Conservation (phyloP, 2,888 invertebrate genomes). For the Lasius platythorax region DNA sequence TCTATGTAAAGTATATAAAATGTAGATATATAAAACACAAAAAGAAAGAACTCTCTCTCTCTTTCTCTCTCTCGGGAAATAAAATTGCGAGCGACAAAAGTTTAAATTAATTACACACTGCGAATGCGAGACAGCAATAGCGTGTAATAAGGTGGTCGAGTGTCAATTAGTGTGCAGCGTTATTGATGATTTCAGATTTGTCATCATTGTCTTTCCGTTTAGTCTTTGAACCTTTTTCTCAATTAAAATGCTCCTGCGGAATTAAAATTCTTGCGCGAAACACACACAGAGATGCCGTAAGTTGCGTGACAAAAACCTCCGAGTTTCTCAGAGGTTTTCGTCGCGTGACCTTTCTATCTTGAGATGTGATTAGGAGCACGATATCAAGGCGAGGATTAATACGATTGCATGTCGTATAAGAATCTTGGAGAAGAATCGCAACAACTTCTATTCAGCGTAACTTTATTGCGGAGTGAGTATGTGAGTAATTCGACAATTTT, state of each 20-base stretch:
- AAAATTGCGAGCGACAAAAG: slow-evolving; percentile 27
- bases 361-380: slow-evolving; percentile 34
- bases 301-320: not conserved
- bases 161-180: slow-evolving; percentile 47
- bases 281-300: not conserved
- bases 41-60: not conserved
- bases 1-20: slow-evolving; percentile 50
- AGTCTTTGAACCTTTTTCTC: slow-evolving; percentile 3
- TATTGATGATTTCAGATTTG: slow-evolving; percentile 43
- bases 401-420: slow-evolving; percentile 31
- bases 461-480: slow-evolving; percentile 12
- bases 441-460: slow-evolving; percentile 28
- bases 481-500: slow-evolving; percentile 32
- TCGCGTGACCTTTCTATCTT: slow-evolving; percentile 40
- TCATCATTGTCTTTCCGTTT: slow-evolving; percentile 9
- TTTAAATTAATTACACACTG: slow-evolving; percentile 64
- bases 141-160: slow-evolving; percentile 57
- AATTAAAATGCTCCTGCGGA: not conserved
- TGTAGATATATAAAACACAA: slow-evolving; percentile 36
- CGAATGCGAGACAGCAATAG: slow-evolving; percentile 18
- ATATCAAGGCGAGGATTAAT: slow-evolving; percentile 20
- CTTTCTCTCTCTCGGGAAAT: slow-evolving; percentile 17
- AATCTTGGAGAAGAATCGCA: slow-evolving; percentile 29
- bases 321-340: not conserved
- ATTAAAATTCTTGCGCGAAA: slow-evolving; percentile 25